A percentile compares a stretch with the other conserved stretches of the same genome.
Evolutionary conservation across 2,888 invertebrate genomes (phyloP).

Genomic region (Pocota personata): DNA sequence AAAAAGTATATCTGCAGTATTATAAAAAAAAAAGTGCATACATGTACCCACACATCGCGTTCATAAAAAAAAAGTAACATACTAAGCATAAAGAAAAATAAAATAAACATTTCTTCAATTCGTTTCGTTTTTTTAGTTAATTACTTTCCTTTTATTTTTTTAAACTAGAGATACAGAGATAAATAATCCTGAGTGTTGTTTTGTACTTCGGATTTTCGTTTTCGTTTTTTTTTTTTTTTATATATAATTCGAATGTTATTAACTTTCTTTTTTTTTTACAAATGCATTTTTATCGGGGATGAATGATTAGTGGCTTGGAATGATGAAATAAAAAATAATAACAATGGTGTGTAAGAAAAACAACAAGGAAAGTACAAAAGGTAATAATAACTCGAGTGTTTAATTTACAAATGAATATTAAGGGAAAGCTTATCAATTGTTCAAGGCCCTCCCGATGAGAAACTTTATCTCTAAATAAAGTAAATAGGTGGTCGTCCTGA

Average conservation of each 20-base stretch:
- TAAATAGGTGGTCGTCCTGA: not conserved
- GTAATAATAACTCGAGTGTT: not conserved
- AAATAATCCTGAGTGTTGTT: slow-evolving; percentile 72
- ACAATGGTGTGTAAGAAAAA: not conserved
- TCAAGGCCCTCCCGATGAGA: not conserved
- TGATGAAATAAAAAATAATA: not conserved
- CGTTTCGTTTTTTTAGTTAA: slow-evolving; percentile 26
- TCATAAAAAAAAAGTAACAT: slow-evolving; percentile 10
- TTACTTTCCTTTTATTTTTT: slow-evolving; percentile 22
- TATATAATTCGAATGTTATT: slow-evolving; percentile 44
- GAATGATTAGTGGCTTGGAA: not conserved
- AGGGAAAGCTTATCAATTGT: not conserved
- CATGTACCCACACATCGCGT: not conserved
- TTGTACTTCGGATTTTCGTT: slow-evolving; percentile 68
- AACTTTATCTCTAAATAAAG: not conserved
- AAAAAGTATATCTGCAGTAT: not conserved
- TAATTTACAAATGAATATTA: not conserved
- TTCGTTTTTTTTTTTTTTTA: slow-evolving; percentile 16
- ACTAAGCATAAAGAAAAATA: not conserved
- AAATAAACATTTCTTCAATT: slow-evolving; percentile 30
- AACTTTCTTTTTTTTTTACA: slow-evolving; percentile 59
- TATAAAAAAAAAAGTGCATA: not conserved
- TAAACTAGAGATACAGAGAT: slow-evolving; percentile 64
- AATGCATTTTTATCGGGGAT: slow-evolving; percentile 53
- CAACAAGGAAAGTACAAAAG: not conserved